Evolutionary conservation across 2,797 vertebrate genomes (phyloP), one percentile per base, ranked within the genome.

Genomic region (Anolis apletophallus): DNA sequence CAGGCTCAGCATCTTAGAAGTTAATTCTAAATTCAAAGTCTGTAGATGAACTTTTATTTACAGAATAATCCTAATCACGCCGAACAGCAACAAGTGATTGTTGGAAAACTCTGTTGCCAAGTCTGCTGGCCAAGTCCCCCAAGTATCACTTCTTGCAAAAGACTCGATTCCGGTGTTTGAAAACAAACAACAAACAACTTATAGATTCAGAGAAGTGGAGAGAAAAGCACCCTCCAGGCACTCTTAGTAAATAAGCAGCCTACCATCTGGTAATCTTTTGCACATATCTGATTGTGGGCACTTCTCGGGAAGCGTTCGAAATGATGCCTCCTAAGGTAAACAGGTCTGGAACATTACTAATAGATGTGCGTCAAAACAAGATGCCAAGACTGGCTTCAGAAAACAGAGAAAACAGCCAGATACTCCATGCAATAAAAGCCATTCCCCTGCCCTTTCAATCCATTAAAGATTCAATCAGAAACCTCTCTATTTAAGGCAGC

Each of bases 1-100:
- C 76, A 61, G 84, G 36, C 77, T 72, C 67, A 34, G 77, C 40
- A 32, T n/a, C 68, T 73, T 57, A 72, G 50, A 79, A 67, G 83
- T 57, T 85, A 73, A 72, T 80, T 80, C 76, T 34, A 55, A 61
- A 72, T 73, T 55, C 54, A 80, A 85, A 85, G 61, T 54, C 54
- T 10, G 54, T 40, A 11, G 14, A 4, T n/a, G 55, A 61, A 61
- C 19, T 54, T 73, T 50, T 72, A 72, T 80, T 34, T 72, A 61
- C 46, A 57, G 9, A 71, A 73, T 68, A 85, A 80, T 61, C 40
- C 68, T 79, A 61, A 52, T 80, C 54, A 85, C 19, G 21, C 67
- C 59, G 67, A 52, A 73, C 6, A 59, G 67, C 76, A 72, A 85
- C 67, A 61, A 80, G 76, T 85, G 54, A 40, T 52, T 77, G 36